A percentile compares a stretch with the other conserved stretches of the same genome.
These are phyloP conservation scores for Mormoops blainvillei DNA, from an alignment of 2,113 vertebrate species.

Conservation along the genomic window DNA sequence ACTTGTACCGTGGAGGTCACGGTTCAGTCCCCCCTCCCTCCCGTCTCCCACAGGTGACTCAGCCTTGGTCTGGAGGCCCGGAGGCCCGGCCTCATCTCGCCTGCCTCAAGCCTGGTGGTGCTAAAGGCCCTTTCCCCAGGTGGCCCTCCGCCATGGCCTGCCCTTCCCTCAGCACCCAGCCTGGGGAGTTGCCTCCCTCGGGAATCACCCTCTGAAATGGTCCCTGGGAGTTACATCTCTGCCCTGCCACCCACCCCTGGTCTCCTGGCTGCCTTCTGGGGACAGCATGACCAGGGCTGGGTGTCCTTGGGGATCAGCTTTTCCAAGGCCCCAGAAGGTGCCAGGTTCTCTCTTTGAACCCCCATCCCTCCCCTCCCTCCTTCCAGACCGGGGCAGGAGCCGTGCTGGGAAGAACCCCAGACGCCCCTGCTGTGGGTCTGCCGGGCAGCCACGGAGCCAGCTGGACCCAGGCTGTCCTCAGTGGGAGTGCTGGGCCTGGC, in stretches of 20 bases:
- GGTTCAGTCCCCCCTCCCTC: neutral
- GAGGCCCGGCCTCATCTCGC: neutral
- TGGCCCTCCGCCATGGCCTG: neutral
- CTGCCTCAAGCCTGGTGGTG: slow-evolving; percentile 62
- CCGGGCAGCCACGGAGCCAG: neutral
- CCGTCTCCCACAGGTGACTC: slow-evolving; percentile 23
- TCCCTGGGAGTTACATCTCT: neutral
- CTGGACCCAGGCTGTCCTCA: neutral
- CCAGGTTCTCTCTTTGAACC: slow-evolving; percentile 39
- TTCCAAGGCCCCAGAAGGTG: slow-evolving; percentile 55
- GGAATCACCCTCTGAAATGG: neutral
- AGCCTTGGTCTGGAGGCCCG: neutral
- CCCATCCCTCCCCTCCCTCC: neutral
- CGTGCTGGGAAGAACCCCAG: neutral
- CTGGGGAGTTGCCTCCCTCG: neutral
- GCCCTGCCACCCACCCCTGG: neutral
- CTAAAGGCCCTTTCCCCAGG: slow-evolving; percentile 36
- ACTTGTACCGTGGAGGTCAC: neutral
- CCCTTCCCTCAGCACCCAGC: neutral
- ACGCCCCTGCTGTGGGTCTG: accelerated
- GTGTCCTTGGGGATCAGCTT: neutral
- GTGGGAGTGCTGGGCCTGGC: neutral
- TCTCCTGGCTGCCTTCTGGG: neutral
- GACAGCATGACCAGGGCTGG: neutral
- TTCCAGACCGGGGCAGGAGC: neutral